Evolutionary conservation across 37 sponge, comb jelly and placozoan species (phyloP).

Genomic region (Hexactinellida sp.): DNA sequence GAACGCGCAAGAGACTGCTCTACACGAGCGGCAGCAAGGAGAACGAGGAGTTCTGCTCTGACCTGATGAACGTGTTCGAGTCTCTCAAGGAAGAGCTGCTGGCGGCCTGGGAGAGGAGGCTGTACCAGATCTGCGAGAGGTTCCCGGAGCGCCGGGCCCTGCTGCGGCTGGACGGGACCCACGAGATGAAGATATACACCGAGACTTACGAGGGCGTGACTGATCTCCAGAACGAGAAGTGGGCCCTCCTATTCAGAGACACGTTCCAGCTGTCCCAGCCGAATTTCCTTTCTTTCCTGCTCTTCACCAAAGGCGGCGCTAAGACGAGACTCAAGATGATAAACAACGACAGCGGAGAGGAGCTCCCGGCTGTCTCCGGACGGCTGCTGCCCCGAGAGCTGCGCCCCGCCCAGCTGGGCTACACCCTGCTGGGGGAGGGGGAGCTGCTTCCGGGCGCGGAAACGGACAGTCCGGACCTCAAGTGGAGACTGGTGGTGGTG

Average conservation of each 20-base stretch:
- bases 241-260: conserved; percentile 55
- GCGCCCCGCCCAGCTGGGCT: conserved; percentile 35
- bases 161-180: not conserved
- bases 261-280: conserved; percentile 15
- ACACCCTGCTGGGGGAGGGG: conserved; percentile 26
- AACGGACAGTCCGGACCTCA: conserved; percentile 12
- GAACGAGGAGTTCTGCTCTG: not conserved
- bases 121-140: not conserved
- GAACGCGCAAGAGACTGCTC: not conserved
- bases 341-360: conserved; percentile 65
- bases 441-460: not conserved
- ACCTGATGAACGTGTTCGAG: not conserved
- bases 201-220: not conserved
- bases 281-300: conserved; percentile 16
- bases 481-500: conserved; percentile 31
- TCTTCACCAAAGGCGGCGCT: conserved; percentile 18
- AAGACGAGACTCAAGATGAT: conserved; percentile 47
- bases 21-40: not conserved
- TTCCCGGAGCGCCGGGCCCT: not conserved
- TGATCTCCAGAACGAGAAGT: not conserved
- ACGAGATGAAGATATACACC: conserved; percentile 11
- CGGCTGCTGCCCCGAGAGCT: conserved; percentile 37
- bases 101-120: not conserved
- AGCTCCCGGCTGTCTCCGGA: conserved; percentile 52
- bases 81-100: not conserved